A percentile compares a stretch with the other conserved stretches of the same genome.
phyloP scores from a whole-genome alignment of 2,888 invertebrate species.

The Drosophila subsilvestris region DNA sequence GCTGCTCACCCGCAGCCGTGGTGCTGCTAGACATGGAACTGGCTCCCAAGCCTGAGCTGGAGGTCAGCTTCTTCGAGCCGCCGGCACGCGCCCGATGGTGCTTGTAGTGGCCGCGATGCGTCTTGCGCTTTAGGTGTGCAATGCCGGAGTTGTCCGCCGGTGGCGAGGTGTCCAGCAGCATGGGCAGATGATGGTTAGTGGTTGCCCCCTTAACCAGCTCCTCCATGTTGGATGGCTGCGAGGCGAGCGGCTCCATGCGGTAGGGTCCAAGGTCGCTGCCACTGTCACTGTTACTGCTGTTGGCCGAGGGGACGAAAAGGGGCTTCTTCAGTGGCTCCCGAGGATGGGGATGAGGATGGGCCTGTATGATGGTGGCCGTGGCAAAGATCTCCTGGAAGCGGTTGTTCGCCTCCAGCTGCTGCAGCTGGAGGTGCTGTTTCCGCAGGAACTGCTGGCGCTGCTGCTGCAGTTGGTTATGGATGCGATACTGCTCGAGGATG shows the following conservation, averaged over 20 bases:
- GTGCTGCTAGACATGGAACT: constrained; percentile 26
- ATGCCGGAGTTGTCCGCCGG: constrained; percentile 46
- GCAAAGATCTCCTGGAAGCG: constrained; percentile 82
- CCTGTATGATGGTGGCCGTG: constrained; percentile 81
- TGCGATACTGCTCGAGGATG: constrained; percentile 81
- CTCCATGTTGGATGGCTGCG: constrained; percentile 41
- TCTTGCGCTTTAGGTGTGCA: constrained; percentile 69
- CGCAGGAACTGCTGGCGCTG: constrained; percentile 81
- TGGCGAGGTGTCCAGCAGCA: constrained; percentile 67
- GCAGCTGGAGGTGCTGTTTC: constrained; percentile 79
- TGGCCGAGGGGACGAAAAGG: constrained; percentile 42
- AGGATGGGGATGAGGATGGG: constrained; percentile 75
- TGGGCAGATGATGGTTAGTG: constrained; percentile 59
- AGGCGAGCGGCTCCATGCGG: constrained; percentile 59
- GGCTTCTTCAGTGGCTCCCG: constrained; percentile 66
- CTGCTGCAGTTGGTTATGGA: constrained; percentile 77
- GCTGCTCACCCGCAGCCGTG: constrained; percentile 42
- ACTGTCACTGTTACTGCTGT: constrained; percentile 18
- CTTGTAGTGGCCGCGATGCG: constrained; percentile 78
- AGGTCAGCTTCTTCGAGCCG: constrained; percentile 37
- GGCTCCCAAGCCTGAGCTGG: constrained; percentile 1
- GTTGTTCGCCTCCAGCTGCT: constrained; percentile 79
- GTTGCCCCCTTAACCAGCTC: constrained; percentile 21
- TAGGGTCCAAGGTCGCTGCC: constrained; percentile 47
- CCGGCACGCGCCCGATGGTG: constrained; percentile 69